Percentiles rank a stretch among this genome's conserved stretches.
Evolutionary conservation across 1,140 invertebrate species (phyloP).

Genomic region (Papilio helenus): DNA sequence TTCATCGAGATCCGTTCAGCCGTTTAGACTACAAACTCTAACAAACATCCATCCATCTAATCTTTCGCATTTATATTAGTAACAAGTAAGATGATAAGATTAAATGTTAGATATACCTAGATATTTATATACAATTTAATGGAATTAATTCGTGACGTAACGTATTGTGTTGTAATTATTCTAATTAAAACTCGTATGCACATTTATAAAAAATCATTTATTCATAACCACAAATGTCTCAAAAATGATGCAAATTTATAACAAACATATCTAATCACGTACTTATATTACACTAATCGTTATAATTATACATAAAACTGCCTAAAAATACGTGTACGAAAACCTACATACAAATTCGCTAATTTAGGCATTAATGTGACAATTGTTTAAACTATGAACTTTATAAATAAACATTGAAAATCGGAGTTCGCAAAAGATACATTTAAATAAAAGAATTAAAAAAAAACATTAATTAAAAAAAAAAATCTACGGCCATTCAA

Average conservation of each 20-base stretch:
- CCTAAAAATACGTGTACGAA: neutral
- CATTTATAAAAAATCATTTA: constrained; percentile 74
- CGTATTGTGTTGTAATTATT: too few species aligned
- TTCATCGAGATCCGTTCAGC: too few species aligned
- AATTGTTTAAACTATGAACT: neutral
- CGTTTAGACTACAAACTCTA: too few species aligned
- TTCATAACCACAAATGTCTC: constrained; percentile 72
- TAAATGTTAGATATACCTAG: too few species aligned
- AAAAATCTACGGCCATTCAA: neutral
- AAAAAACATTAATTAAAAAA: too few species aligned
- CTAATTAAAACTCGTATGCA: constrained; percentile 44
- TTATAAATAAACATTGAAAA: neutral
- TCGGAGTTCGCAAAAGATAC: neutral
- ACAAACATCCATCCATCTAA: too few species aligned
- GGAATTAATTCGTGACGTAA: too few species aligned
- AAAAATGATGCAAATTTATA: constrained; percentile 70
- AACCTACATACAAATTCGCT: constrained; percentile 18
- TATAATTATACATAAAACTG: constrained; percentile 3
- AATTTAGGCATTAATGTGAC: constrained; percentile 33
- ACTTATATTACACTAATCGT: constrained; percentile 52
- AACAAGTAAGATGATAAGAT: too few species aligned
- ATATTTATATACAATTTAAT: too few species aligned
- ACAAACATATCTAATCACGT: constrained; percentile 66
- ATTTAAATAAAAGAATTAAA: neutral
- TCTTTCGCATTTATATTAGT: too few species aligned